A percentile compares a stretch with the other conserved stretches of the same genome.
phyloP scores from a whole-genome alignment of 2,888 invertebrate species.

The Xanthia togata region DNA sequence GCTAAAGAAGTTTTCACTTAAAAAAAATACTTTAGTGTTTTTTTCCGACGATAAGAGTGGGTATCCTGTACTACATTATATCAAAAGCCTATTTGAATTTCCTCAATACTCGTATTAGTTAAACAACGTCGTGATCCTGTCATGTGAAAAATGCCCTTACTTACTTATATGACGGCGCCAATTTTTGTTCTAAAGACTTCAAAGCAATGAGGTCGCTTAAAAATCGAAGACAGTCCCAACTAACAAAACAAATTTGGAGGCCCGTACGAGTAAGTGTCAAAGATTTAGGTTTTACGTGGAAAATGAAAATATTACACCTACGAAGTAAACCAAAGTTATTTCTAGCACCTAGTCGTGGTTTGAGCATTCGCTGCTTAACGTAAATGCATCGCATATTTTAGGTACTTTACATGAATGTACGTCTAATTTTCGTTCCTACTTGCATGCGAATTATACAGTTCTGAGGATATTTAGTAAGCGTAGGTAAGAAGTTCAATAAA shows the following conservation, averaged over 20 bases:
- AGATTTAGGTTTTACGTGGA: background rate
- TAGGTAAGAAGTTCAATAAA: background rate
- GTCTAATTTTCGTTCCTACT: background rate
- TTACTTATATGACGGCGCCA: background rate
- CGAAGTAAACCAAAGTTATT: too few species aligned
- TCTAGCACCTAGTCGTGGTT: background rate
- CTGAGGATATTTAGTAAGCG: background rate
- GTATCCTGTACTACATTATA: background rate
- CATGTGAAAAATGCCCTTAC: background rate
- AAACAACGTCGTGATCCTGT: slow-evolving; percentile 1
- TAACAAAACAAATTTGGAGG: background rate
- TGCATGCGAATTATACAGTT: background rate
- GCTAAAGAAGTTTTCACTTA: too few species aligned
- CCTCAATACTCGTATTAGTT: background rate
- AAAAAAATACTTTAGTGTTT: background rate
- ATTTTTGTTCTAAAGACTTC: too few species aligned
- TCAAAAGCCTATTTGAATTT: slow-evolving; percentile 23
- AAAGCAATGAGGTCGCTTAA: too few species aligned
- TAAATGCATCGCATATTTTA: background rate
- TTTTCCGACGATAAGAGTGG: background rate
- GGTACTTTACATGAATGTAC: background rate
- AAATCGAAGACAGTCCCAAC: background rate
- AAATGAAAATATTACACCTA: background rate
- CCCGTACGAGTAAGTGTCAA: background rate
- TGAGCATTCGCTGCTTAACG: background rate